Evolutionary conservation across 2,888 invertebrate genomes (phyloP).

Genomic region (Yponomeuta cagnagella): DNA sequence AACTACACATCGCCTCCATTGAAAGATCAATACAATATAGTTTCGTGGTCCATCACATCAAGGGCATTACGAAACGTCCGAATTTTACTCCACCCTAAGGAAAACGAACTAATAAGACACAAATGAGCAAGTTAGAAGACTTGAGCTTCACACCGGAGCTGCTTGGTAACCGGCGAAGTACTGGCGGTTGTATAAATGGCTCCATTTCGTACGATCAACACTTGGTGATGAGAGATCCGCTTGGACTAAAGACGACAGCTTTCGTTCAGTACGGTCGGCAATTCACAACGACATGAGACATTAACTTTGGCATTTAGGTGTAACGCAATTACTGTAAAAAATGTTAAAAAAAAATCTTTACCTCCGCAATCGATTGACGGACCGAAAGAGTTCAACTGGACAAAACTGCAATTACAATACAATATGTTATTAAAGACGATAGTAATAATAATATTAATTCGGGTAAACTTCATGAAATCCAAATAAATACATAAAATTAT

Average conservation of each 20-base stretch:
- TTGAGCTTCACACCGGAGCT: constrained; percentile 73
- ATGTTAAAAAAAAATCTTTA: constrained; percentile 25
- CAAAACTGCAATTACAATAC: constrained; percentile 5
- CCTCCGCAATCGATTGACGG: constrained; percentile 13
- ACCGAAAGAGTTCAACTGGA: constrained; percentile 13
- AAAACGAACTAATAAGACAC: constrained; percentile 54
- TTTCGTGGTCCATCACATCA: constrained; percentile 42
- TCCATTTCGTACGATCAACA: constrained; percentile 69
- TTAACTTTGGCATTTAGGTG: constrained; percentile 71
- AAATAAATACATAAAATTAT: constrained; percentile 70
- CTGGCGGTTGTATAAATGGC: constrained; percentile 51
- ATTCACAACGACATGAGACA: constrained; percentile 36
- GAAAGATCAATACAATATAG: constrained; percentile 31
- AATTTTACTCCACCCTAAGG: constrained; percentile 55
- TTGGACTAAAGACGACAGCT: constrained; percentile 41
- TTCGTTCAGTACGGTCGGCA: constrained; percentile 54
- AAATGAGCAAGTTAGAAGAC: constrained; percentile 71
- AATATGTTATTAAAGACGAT: constrained; percentile 15
- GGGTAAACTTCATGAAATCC: constrained; percentile 68
- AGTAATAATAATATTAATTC: constrained; percentile 39
- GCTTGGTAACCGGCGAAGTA: constrained; percentile 57
- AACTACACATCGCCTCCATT: constrained; percentile 9
- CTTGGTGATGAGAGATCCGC: constrained; percentile 68
- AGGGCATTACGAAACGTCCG: constrained; percentile 55
- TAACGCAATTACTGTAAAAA: constrained; percentile 35